Evolutionary conservation across 2,888 invertebrate species (phyloP), one percentile per base, ranked within the genome.

Genomic region (Druceiella hillmani): DNA sequence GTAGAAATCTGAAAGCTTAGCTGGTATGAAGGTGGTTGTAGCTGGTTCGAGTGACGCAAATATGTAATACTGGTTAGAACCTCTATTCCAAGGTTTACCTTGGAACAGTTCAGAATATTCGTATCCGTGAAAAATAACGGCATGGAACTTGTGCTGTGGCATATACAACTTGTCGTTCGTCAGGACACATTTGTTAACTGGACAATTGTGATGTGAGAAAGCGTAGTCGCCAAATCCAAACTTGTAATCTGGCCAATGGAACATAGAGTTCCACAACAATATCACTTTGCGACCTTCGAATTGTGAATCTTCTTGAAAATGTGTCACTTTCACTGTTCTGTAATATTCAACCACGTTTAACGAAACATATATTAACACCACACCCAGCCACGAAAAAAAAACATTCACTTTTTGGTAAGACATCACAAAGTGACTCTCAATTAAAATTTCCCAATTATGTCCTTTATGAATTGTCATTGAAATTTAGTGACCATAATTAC

Each of bases 61-160:
- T 2, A 76, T 59, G 49, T 76, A 77, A n/a, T 52, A 46, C 52
- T 78, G 77, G 6, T 56, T 33, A 0, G 53, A 38, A 1, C 46
- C 49, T n/a, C 76, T 56, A 2, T 22, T 46, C 0, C 4, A 3
- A 1, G 74, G 75, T 22, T 63, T 33, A 1, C 62, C 55, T 3
- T 31, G 4, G 0, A 51, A 16, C 3, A 55, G 27, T 3, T 65
- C 52, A 48, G 58, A 59, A 3, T 55, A 53, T 35, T 72, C 59
- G 6, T 64, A 62, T 1, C 57, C 60, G 46, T 78, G 76, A 44
- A 75, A 76, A 2, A 77, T 45, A 3, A 77, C 51, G 1, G 75
- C 76, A 44, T 75, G 72, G 47, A 61, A 76, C 17, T 64, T 50
- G 2, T 64, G 58, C 4, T 65, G 43, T 1, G 61, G 54, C 10